These are phyloP conservation scores for Ceratosolen fusciceps DNA, from an alignment of 1,140 invertebrate species.

Conservation along the genomic window DNA sequence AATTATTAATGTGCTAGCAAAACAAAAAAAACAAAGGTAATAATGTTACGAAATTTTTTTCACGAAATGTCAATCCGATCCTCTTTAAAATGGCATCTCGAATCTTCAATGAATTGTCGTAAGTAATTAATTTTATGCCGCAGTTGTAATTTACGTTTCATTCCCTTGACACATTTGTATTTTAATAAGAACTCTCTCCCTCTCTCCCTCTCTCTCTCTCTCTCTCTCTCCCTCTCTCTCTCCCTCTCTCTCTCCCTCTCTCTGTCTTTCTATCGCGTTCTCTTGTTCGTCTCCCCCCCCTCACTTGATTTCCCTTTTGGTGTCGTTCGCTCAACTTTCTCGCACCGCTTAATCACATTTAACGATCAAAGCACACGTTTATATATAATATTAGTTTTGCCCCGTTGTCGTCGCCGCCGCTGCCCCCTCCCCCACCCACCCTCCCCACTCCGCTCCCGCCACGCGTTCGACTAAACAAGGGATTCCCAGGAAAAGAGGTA, in stretches of 20 bases:
- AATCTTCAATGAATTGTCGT: not conserved
- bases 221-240: not conserved
- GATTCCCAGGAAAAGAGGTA: not conserved
- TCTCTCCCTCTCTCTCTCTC: not conserved
- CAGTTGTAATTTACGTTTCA: not conserved
- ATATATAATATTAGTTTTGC: not conserved
- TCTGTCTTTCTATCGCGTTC: not conserved
- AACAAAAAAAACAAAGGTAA: too few species aligned
- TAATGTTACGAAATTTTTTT: too few species aligned
- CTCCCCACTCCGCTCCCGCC: too few species aligned
- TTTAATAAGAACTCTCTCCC: not conserved
- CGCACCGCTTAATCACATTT: slow-evolving; percentile 55
- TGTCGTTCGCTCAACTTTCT: slow-evolving; percentile 13
- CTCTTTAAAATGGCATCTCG: not conserved
- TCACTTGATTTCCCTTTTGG: not conserved
- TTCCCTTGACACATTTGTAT: slow-evolving; percentile 54
- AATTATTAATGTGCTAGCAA: too few species aligned
- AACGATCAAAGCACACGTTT: slow-evolving; percentile 54
- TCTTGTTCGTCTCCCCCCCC: too few species aligned
- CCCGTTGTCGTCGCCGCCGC: too few species aligned
- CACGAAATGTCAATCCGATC: too few species aligned
- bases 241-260: not conserved
- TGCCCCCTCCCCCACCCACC: too few species aligned
- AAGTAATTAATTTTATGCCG: not conserved
- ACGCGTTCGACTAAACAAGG: not conserved